phyloP scores from a whole-genome alignment of 2,113 vertebrate species.

The Mastomys natalensis region DNA sequence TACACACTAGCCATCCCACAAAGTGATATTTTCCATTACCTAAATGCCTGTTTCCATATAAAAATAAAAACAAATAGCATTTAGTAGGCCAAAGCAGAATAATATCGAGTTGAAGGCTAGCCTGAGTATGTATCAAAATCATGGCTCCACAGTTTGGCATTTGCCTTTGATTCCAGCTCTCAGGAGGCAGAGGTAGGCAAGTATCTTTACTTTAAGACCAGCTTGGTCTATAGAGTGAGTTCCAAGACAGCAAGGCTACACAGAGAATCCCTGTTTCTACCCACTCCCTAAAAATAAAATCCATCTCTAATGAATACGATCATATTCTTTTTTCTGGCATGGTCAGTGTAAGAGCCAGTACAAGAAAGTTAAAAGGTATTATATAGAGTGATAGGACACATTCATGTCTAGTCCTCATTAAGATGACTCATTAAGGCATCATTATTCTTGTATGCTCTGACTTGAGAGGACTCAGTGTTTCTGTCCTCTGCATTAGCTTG shows the following conservation, averaged over 20 bases:
- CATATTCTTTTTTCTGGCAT: constrained; percentile 50
- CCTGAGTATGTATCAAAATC: neutral
- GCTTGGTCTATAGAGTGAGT: neutral
- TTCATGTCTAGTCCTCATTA: neutral
- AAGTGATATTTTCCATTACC: constrained; percentile 35
- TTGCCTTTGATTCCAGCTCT: neutral
- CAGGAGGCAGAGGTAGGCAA: neutral
- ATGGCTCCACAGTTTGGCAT: neutral
- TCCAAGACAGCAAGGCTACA: neutral
- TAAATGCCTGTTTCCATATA: constrained; percentile 48
- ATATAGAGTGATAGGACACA: neutral
- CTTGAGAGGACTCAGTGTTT: neutral
- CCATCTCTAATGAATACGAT: neutral
- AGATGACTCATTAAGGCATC: neutral
- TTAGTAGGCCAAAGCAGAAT: neutral
- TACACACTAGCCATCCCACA: neutral
- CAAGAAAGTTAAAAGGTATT: constrained; percentile 15
- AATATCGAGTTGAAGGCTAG: neutral
- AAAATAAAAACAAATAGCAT: neutral
- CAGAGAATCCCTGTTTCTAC: neutral
- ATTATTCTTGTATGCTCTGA: constrained; percentile 21
- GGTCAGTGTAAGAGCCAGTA: constrained; percentile 24
- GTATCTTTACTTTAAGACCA: neutral
- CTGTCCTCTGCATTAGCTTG: constrained; percentile 18
- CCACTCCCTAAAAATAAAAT: neutral